These are phyloP conservation scores for Venustoraphidia nigricollis DNA, from an alignment of 2,888 invertebrate species.

Conservation along the genomic window DNA sequence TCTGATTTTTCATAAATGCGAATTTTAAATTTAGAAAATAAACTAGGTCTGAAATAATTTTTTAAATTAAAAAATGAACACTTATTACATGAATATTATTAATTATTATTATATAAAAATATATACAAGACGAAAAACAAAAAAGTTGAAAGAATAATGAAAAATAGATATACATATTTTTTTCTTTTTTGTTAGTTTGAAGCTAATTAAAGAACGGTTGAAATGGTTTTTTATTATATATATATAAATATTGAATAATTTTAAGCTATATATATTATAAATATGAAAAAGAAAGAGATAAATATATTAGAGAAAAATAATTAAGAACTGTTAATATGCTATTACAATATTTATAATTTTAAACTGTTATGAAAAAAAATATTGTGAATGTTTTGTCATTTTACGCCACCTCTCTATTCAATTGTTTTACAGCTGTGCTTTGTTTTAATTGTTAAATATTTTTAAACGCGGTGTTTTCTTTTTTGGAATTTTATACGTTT, in stretches of 20 bases:
- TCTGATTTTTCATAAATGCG: too few relatives aligned
- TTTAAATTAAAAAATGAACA: background rate
- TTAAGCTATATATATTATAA: constrained; percentile 2
- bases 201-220: constrained; percentile 3
- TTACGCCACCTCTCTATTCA: too few relatives aligned
- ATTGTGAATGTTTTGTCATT: too few relatives aligned
- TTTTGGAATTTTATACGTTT: too few relatives aligned
- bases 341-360: too few relatives aligned
- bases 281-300: background rate
- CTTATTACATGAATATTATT: background rate
- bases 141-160: background rate
- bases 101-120: background rate
- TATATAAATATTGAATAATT: constrained; percentile 5
- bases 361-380: too few relatives aligned
- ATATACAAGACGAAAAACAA: background rate
- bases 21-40: too few relatives aligned
- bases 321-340: background rate
- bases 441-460: too few relatives aligned
- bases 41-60: too few relatives aligned
- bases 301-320: background rate
- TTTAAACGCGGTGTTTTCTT: too few relatives aligned
- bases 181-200: constrained; percentile 3
- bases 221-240: constrained; percentile 5
- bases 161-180: background rate
- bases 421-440: too few relatives aligned